phyloP scores from a whole-genome alignment of 1,140 invertebrate species.

The Manduca sexta region DNA sequence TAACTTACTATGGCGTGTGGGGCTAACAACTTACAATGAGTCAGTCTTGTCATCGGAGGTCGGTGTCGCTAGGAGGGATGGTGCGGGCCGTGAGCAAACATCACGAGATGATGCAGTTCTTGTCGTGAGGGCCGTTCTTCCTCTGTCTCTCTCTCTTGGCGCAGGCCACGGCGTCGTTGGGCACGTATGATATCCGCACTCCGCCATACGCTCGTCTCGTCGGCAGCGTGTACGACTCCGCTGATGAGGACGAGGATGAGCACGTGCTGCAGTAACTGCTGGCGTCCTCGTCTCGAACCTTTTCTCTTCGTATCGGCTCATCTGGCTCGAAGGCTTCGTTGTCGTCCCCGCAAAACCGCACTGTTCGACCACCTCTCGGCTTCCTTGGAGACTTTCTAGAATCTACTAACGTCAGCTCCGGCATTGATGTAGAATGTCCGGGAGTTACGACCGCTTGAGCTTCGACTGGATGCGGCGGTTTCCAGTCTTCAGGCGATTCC shows the following conservation, averaged over 20 bases:
- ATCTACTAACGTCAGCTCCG: conserved; percentile 52
- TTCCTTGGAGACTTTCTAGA: conserved; percentile 33
- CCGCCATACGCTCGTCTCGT: conserved; percentile 87
- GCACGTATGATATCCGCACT: conserved; percentile 91
- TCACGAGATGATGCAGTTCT: conserved; percentile 83
- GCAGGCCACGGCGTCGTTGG: conserved; percentile 88
- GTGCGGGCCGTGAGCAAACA: conserved; percentile 44
- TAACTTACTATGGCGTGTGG: conserved; percentile 61
- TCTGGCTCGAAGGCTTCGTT: conserved; percentile 75
- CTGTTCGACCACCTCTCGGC: conserved; percentile 54
- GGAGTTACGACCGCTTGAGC: conserved; percentile 53
- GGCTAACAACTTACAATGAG: conserved; percentile 50
- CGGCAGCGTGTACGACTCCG: conserved; percentile 87
- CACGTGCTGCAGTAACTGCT: conserved; percentile 90
- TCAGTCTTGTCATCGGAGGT: conserved; percentile 70
- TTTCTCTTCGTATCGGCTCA: conserved; percentile 59
- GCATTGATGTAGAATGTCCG: conserved; percentile 60
- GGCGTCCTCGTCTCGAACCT: conserved; percentile 76
- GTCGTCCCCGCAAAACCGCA: conserved; percentile 79
- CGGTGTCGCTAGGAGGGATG: conserved; percentile 45
- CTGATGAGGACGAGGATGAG: conserved; percentile 88
- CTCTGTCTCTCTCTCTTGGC: conserved; percentile 78
- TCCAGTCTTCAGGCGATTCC: conserved; percentile 46
- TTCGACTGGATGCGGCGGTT: conserved; percentile 58
- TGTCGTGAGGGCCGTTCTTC: conserved; percentile 73